Evolutionary conservation across 2,797 vertebrate species (phyloP), one percentile per base, ranked within the genome.

Genomic region (Galagoides demidoff): DNA sequence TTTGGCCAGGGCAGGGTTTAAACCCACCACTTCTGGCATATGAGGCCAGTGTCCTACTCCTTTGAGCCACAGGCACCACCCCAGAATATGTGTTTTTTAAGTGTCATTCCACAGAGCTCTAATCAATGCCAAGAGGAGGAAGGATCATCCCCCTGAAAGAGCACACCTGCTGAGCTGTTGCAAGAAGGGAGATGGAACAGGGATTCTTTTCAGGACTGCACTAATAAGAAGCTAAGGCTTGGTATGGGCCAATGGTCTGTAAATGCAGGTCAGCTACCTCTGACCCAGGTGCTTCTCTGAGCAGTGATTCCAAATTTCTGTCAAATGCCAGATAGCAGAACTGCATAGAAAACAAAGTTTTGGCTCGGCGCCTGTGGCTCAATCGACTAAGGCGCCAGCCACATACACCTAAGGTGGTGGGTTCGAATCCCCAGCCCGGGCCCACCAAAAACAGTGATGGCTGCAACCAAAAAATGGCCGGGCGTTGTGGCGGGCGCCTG

Each of bases 31-130:
- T 39, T 5, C 39, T 6, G 7, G 39, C 39, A 39, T 39, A 39
- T 39, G 39, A 6, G 39, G 39, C 39, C 39, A 39, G 39, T 39
- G 39, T 39, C 39, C 39, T 39, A 39, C 39, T 39, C 39, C 39
- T 39, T 7, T 39, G 39, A 39, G 39, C 39, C 39, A 39, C 39
- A 39, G 39, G 39, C 39, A 39, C 39, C 39, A 39, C 39, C 39
- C 39, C 39, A 39, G 39, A 49, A 68, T 12, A 63, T 13, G 61
- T 85, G 27, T 29, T 85, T 83, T 55, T 70, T 27, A 91, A 90
- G 82, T 78, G 59, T 74, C 90, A 96, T 43, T 90, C 37, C 82
- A 64, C 29, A 85, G 77, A 55, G 76, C 95, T 37, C 74, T 59
- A 81, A 81, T 59, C 55, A 23, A n/a, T 88, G 63, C 52, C 68